Evolutionary conservation across 2,113 vertebrate genomes (phyloP).

Genomic region (Aegithalos caudatus): DNA sequence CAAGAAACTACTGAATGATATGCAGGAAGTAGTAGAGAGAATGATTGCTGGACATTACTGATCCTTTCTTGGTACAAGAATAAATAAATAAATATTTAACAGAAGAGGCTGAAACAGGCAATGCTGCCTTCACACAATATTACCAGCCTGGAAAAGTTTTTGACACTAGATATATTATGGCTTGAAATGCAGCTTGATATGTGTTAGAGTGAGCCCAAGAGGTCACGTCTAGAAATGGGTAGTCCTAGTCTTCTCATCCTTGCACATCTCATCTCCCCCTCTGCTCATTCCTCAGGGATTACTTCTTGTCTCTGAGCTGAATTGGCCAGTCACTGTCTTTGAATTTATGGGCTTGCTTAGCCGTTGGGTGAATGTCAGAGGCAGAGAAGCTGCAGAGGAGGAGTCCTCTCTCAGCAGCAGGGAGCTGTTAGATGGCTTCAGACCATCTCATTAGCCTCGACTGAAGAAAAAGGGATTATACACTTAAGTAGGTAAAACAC

Average conservation of each 20-base stretch:
- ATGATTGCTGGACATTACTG: neutral
- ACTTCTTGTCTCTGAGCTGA: neutral
- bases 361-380: neutral
- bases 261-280: neutral
- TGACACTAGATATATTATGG: neutral
- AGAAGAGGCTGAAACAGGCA: neutral
- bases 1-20: neutral
- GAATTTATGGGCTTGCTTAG: slow-evolving; percentile 11
- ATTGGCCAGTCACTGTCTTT: neutral
- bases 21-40: neutral
- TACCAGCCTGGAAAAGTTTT: neutral
- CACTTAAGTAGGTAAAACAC: neutral
- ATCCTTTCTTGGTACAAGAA: neutral
- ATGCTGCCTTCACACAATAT: neutral
- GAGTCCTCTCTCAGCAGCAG: neutral
- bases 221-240: neutral
- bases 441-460: neutral
- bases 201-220: neutral
- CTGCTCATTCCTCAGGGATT: neutral
- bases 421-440: slow-evolving; percentile 4
- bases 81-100: neutral
- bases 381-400: neutral
- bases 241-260: neutral
- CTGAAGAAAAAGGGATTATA: slow-evolving; percentile 18
- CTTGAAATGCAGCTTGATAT: neutral